Evolutionary conservation across 2,113 vertebrate genomes (phyloP).

Genomic region (Nothoprocta pentlandii): DNA sequence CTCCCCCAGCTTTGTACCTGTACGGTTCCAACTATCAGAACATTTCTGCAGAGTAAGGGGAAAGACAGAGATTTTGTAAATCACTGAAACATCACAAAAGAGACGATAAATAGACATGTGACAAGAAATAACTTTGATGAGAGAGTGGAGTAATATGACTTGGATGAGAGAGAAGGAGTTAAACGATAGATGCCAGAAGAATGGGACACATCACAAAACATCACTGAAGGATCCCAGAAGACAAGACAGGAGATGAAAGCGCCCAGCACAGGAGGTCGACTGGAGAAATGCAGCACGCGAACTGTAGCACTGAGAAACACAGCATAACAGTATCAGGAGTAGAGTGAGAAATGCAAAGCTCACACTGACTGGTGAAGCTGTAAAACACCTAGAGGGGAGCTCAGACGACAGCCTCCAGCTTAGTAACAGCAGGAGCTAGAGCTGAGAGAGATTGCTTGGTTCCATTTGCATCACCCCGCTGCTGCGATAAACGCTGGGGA

Average conservation of each 20-base stretch:
- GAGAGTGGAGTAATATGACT: not conserved
- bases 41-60: not conserved
- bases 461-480: accelerated
- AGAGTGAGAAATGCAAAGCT: not conserved
- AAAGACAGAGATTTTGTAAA: not conserved
- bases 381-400: not conserved
- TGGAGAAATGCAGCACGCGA: not conserved
- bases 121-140: not conserved
- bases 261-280: not conserved
- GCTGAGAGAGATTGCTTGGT: not conserved
- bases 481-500: not conserved
- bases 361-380: not conserved
- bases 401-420: not conserved
- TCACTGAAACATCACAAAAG: not conserved
- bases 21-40: not conserved
- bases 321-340: not conserved
- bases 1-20: accelerated
- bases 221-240: not conserved
- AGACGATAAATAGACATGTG: not conserved
- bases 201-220: not conserved
- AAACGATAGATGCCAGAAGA: not conserved
- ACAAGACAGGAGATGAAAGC: not conserved
- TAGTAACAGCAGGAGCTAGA: not conserved
- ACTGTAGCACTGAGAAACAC: not conserved
- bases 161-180: not conserved